These are phyloP conservation scores for Euura lappo DNA, from an alignment of 1,140 invertebrate genomes.

Conservation along the genomic window DNA sequence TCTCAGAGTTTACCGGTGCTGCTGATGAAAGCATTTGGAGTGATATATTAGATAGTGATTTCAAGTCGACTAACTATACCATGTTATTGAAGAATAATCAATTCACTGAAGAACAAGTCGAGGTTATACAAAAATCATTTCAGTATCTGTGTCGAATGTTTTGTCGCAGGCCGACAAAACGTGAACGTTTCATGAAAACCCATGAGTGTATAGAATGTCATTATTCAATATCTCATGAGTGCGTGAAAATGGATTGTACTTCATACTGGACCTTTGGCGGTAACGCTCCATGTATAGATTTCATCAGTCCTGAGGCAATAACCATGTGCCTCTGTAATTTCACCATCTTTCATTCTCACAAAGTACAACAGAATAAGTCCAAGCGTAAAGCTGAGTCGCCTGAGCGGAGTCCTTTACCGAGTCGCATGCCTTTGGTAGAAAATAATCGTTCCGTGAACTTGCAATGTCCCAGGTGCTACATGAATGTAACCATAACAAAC, in stretches of 20 bases:
- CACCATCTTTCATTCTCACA: not conserved
- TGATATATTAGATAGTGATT: not conserved
- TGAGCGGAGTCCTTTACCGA: constrained; percentile 2
- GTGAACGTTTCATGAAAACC: not conserved
- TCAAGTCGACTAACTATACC: not conserved
- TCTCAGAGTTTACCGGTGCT: not conserved
- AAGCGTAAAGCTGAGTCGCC: not conserved
- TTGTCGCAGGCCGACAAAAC: not conserved
- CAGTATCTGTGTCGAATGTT: not conserved
- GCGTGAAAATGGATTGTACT: not conserved
- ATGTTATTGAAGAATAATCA: not conserved
- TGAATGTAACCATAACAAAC: not conserved
- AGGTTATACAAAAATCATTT: not conserved
- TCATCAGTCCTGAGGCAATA: not conserved
- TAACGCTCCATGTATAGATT: not conserved
- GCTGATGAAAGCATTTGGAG: not conserved
- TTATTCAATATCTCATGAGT: not conserved
- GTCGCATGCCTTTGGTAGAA: not conserved
- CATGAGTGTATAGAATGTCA: not conserved
- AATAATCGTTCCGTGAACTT: not conserved
- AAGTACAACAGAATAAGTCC: not conserved
- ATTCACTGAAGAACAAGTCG: constrained; percentile 2
- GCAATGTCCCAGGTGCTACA: not conserved
- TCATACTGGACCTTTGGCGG: not conserved
- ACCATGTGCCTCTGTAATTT: not conserved